Evolutionary conservation across 2,113 vertebrate genomes (phyloP).

Genomic region (Piaya cayana): DNA sequence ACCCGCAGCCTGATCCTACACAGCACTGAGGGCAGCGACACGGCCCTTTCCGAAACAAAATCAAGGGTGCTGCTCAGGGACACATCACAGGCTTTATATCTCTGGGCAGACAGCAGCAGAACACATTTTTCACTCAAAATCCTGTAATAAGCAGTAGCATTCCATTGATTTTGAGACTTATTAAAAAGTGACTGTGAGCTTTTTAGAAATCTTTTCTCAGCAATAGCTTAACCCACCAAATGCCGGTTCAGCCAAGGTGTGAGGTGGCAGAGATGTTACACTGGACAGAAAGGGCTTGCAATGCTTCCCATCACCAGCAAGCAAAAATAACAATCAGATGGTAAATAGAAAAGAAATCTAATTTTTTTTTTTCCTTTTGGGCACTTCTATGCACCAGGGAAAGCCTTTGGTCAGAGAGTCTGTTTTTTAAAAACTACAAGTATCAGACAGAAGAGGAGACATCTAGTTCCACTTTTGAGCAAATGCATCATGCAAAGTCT

Average conservation of each 20-base stretch:
- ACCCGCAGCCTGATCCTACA: fast-evolving
- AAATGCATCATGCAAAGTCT: background rate
- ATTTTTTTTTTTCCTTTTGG: background rate
- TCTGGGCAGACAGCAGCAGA: background rate
- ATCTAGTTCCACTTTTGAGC: background rate
- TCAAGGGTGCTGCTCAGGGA: background rate
- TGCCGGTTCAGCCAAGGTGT: background rate
- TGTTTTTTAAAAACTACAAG: background rate
- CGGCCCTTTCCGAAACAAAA: fast-evolving
- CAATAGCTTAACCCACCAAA: background rate
- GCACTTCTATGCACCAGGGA: background rate
- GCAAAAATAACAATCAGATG: background rate
- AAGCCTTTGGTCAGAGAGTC: background rate
- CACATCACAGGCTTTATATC: fast-evolving
- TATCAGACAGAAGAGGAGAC: background rate
- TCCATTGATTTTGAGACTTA: background rate
- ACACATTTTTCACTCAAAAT: background rate
- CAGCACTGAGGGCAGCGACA: background rate
- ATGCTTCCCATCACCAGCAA: background rate
- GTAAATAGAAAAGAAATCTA: background rate
- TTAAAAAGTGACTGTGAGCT: background rate
- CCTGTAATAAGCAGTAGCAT: background rate
- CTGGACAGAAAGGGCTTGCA: background rate
- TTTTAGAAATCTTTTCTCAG: background rate
- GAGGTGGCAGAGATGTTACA: background rate